Percentiles rank a stretch among this genome's conserved stretches.
These are phyloP conservation scores for Pristionchus arcanus DNA, from an alignment of 2,888 invertebrate genomes.

Conservation along the genomic window DNA sequence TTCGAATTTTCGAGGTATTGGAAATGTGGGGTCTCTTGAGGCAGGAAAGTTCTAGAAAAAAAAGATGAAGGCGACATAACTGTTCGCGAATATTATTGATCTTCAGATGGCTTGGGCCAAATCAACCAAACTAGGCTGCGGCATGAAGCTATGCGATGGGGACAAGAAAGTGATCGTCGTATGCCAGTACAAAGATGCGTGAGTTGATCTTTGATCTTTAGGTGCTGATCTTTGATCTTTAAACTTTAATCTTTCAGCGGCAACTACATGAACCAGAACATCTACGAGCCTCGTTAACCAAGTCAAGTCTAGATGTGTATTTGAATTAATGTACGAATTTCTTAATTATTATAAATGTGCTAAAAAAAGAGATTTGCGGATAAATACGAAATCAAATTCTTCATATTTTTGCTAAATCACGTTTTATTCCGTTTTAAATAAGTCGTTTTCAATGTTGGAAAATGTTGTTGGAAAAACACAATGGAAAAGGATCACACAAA, in stretches of 20 bases:
- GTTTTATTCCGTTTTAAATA: no score
- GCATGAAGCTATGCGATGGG: slow-evolving; percentile 40
- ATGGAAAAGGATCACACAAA: no score
- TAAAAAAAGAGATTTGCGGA: background rate
- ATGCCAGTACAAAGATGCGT: slow-evolving; percentile 44
- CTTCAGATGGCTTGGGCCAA: slow-evolving; percentile 47
- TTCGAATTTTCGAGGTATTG: no score
- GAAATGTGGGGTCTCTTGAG: no score
- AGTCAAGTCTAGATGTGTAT: background rate
- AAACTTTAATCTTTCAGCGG: background rate
- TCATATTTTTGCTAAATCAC: no score
- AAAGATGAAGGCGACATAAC: no score
- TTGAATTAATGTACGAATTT: background rate
- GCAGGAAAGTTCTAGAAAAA: no score
- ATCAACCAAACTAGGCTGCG: slow-evolving; percentile 45
- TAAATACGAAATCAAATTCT: no score
- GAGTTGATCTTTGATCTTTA: background rate
- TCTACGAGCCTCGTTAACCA: slow-evolving; percentile 20
- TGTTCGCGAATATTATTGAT: no score
- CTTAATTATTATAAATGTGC: background rate
- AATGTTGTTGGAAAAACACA: no score
- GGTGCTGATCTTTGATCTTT: background rate
- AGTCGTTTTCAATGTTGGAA: no score
- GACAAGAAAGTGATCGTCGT: slow-evolving; percentile 17
- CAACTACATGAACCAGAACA: slow-evolving; percentile 41